Evolutionary conservation across 2,888 invertebrate genomes (phyloP).

Genomic region (Idaea straminata): DNA sequence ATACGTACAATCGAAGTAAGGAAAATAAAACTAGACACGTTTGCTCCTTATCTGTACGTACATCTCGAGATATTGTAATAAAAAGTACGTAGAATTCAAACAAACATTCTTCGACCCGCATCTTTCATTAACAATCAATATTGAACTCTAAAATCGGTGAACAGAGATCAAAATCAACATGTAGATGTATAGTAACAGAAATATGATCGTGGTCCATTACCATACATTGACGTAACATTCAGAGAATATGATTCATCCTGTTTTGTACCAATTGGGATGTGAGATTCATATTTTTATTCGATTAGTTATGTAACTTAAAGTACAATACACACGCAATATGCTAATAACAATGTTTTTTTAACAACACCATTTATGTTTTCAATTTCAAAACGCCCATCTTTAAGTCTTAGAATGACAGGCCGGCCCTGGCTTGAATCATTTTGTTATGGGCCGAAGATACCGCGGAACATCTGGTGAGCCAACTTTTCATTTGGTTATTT

Average conservation of each 20-base stretch:
- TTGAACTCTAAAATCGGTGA: conserved; percentile 43
- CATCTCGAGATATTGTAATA: conserved; percentile 68
- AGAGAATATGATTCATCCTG: conserved; percentile 69
- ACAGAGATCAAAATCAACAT: conserved; percentile 42
- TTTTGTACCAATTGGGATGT: conserved; percentile 65
- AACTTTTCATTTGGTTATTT: neutral
- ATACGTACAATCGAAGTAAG: conserved; percentile 56
- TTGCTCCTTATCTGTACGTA: conserved; percentile 53
- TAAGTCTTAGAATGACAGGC: neutral
- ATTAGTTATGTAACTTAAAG: conserved; percentile 50
- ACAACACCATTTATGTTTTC: neutral
- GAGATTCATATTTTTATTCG: conserved; percentile 71
- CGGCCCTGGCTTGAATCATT: neutral
- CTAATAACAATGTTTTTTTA: neutral
- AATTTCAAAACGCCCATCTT: neutral
- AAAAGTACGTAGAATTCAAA: conserved; percentile 55
- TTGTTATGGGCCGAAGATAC: neutral
- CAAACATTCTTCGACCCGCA: conserved; percentile 30
- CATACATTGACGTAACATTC: conserved; percentile 61
- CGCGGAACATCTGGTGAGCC: neutral
- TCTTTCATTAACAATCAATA: conserved; percentile 35
- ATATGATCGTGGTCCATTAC: conserved; percentile 34
- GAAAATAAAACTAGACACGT: conserved; percentile 60
- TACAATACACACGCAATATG: conserved; percentile 1
- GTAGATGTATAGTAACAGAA: conserved; percentile 36